Conservation (phyloP, 2,113 vertebrate species). For the Egretta garzetta region DNA sequence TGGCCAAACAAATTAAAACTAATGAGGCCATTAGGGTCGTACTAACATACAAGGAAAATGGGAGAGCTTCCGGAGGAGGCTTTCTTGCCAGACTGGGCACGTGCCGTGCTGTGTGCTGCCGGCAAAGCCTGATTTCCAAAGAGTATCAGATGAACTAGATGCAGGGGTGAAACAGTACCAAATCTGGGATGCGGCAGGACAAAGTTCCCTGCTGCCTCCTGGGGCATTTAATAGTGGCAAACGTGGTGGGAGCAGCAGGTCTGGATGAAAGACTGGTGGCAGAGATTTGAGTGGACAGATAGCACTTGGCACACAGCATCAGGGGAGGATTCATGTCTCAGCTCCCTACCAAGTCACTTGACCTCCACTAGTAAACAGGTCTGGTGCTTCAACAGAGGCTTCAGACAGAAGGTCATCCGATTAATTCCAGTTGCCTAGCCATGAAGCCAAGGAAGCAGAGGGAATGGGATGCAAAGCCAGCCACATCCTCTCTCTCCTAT, state of each 20-base stretch:
- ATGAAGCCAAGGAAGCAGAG: neutral
- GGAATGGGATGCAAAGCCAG: neutral
- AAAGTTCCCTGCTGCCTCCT: neutral
- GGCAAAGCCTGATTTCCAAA: neutral
- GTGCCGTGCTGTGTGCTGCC: rapidly evolving
- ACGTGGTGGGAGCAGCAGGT: neutral
- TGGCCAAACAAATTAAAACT: conserved; percentile 71
- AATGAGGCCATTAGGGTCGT: conserved; percentile 66
- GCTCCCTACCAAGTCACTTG: neutral
- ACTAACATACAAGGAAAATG: neutral
- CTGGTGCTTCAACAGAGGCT: neutral
- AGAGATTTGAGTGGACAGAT: neutral
- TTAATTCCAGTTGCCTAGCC: neutral
- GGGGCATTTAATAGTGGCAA: neutral
- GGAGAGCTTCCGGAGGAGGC: neutral
- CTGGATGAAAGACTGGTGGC: neutral
- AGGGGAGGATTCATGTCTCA: neutral
- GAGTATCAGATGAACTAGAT: neutral
- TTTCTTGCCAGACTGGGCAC: neutral
- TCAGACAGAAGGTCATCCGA: neutral
- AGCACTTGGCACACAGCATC: neutral
- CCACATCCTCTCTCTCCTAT: neutral
- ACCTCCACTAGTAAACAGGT: neutral
- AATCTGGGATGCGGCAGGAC: neutral
- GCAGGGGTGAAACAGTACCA: neutral